A percentile compares a stretch with the other conserved stretches of the same genome.
Conservation (phyloP, 2,113 vertebrate species). For the Eulemur macaco region DNA sequence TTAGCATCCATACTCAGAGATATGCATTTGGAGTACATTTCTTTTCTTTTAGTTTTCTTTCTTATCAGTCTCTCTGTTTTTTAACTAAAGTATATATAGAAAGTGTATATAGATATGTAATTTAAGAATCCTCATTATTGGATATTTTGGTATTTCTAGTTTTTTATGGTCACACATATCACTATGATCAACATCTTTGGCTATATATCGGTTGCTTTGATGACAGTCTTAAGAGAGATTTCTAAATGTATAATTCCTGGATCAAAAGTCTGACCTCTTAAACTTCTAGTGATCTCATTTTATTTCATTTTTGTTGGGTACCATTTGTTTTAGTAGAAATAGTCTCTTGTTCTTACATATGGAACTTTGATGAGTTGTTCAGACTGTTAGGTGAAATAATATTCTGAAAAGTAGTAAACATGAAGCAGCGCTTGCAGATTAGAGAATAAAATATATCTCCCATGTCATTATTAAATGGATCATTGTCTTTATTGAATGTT, state of each 20-base stretch:
- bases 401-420: neutral
- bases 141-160: slow-evolving; percentile 38
- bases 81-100: neutral
- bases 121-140: neutral
- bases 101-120: neutral
- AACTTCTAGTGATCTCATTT: neutral
- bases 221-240: neutral
- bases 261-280: neutral
- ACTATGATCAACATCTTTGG: neutral
- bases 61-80: neutral
- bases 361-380: neutral
- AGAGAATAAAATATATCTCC: neutral
- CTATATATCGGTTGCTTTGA: neutral
- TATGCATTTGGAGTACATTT: neutral
- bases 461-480: neutral
- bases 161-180: neutral
- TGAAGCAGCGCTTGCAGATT: neutral
- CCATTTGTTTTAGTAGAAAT: slow-evolving; percentile 28
- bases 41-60: slow-evolving; percentile 1
- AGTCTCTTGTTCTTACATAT: neutral
- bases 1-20: neutral
- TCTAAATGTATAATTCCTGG: neutral
- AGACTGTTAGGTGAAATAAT: neutral
- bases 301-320: neutral
- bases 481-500: neutral